These are phyloP conservation scores for Pagrus major DNA, from an alignment of 2,113 vertebrate species.

Conservation along the genomic window DNA sequence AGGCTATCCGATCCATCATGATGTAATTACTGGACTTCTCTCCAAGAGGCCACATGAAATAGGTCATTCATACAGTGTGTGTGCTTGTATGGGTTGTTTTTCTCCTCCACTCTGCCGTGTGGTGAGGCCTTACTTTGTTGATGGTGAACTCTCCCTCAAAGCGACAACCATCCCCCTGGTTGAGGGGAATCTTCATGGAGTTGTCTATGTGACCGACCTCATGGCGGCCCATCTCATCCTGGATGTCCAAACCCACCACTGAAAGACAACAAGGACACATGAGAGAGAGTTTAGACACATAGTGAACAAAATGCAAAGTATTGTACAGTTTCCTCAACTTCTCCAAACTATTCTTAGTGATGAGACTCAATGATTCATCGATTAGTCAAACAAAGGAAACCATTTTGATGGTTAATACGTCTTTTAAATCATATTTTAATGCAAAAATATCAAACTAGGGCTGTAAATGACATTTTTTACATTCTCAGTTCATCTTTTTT, in stretches of 20 bases:
- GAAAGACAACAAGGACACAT: background rate
- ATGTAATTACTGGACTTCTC: background rate
- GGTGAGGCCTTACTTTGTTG: constrained; percentile 90
- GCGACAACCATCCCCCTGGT: constrained; percentile 92
- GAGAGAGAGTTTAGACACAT: background rate
- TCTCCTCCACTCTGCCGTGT: background rate
- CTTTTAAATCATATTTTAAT: background rate
- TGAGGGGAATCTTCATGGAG: constrained; percentile 95
- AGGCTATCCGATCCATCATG: background rate
- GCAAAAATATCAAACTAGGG: background rate
- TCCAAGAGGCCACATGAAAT: background rate
- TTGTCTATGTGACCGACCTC: constrained; percentile 99
- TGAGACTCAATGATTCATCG: background rate
- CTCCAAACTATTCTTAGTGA: background rate
- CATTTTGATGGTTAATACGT: background rate
- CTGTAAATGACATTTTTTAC: background rate
- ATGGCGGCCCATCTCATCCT: constrained; percentile 99
- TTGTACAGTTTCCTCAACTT: background rate
- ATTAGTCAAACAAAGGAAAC: background rate
- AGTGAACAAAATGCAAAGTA: background rate
- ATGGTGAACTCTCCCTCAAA: constrained; percentile 98
- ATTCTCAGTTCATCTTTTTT: background rate
- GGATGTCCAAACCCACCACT: constrained; percentile 99
- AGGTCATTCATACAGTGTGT: background rate
- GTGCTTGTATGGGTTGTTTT: too few relatives aligned